Base-by-base conservation (phyloP, 2,888 invertebrate genomes). In the Cerceris rybyensis region DNA sequence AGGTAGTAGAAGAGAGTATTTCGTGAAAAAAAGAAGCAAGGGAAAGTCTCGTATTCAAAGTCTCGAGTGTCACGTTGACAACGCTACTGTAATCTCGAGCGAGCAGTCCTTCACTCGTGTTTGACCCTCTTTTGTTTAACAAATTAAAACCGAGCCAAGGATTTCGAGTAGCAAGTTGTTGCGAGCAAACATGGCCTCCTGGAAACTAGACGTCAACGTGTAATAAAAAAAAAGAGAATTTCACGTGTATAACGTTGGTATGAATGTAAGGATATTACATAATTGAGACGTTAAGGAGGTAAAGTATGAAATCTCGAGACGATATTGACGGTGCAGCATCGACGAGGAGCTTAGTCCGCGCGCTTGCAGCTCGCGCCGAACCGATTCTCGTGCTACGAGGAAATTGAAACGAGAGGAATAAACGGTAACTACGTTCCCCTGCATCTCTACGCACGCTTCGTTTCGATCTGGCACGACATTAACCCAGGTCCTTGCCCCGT, bases 401-500 rank as follows among this genome's bases (percentile, higher is more conserved):
- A 52, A 52, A n/a, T 52, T 52, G n/a, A 58, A 41, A 58, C 9
- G 16, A 17, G 46, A 13, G 41, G 63, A 75, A 52, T 13, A 14
- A 16, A 7, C 7, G 28, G 42, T 8, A 41, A 28, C 54, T 14
- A 14, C 9, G 60, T 17, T 58, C 14, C 13, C 58, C n/a, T n/a
- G 11, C 52, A 52, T 46, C 46, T 28, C 28, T 28, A 28, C 28
- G 46, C 9, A 46, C 49, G 55, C 16, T 65, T 61, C 57, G 16
- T 60, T 60, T 57, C 52, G 41, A 70, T 60, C 28, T n/a, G 28
- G 28, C 13, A 42, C 14, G 42, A 17, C 52, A n/a, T 54, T 76
- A 67, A 67, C 16, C 13, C 63, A 65, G 82, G 84, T 81, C 80
- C 83, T 86, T 80, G 81, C 69, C 80, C 82, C 59, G 73, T 76